Conservation (phyloP, 2,797 vertebrate species). For the Schizopygopsis pylzovi region DNA sequence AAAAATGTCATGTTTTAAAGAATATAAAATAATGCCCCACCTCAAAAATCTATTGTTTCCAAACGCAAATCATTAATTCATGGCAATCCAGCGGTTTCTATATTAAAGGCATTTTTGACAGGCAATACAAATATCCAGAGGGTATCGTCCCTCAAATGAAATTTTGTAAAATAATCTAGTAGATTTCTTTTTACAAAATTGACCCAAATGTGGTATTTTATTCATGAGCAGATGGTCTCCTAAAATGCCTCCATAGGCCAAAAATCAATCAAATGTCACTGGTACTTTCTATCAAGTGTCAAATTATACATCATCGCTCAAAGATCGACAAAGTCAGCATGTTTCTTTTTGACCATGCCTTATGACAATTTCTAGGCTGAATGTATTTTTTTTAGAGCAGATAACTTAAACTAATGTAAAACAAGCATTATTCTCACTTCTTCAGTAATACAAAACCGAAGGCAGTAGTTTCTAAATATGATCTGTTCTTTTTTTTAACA, state of each 20-base stretch:
- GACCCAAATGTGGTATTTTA: slow-evolving; percentile 34
- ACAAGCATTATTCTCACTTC: neutral
- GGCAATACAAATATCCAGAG: neutral
- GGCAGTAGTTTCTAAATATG: neutral
- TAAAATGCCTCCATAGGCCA: slow-evolving; percentile 53
- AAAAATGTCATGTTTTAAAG: slow-evolving; percentile 13
- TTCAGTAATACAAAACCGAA: neutral
- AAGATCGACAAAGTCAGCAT: slow-evolving; percentile 64
- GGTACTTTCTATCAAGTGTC: slow-evolving; percentile 70
- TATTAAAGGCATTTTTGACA: neutral
- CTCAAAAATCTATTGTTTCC: neutral
- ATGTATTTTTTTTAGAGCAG: neutral
- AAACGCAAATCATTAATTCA: neutral
- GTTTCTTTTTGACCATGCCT: slow-evolving; percentile 51
- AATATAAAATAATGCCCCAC: neutral
- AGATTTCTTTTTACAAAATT: slow-evolving; percentile 52
- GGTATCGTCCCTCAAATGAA: slow-evolving; percentile 44
- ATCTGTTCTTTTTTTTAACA: neutral
- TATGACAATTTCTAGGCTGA: neutral
- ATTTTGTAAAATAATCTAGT: slow-evolving; percentile 48
- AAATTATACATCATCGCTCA: slow-evolving; percentile 66
- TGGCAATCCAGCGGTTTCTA: neutral
- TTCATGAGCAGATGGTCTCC: slow-evolving; percentile 45
- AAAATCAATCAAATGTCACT: slow-evolving; percentile 73
- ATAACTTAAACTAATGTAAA: neutral